Evolutionary conservation across 2,113 vertebrate genomes (phyloP), one percentile per base, ranked within the genome.

Genomic region (Catharus bicknelli): DNA sequence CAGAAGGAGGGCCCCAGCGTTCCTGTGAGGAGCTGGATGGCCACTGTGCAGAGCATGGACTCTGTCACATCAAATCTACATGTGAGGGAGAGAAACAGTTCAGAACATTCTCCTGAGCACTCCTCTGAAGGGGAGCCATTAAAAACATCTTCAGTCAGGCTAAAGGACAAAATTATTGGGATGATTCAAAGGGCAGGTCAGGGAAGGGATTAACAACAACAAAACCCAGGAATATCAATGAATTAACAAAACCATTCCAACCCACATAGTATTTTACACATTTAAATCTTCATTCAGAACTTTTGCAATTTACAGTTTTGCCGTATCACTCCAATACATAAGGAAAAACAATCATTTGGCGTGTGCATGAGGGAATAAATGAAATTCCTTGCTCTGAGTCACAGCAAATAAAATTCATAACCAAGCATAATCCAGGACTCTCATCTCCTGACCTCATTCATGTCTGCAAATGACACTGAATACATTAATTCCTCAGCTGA

Each of bases 1-100:
- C 98, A 98, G 97, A 98, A 92, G 74, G 86, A 92, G 83, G 98
- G 98, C 72, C 98, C 97, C 93, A 98, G 85, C 23, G 86, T 55
- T 92, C 94, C 97, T 58, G 98, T 97, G 92, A 98, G 96, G 89
- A 98, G 97, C 90, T 98, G 98, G 89, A 93, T 94, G 83, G 96
- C 80, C 86, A 97, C 66, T 74, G 98, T 97, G 97, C 97, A 93
- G 96, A 98, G 97, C 97, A 98, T 90, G 94, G 98, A 97, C 97
- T 98, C 98, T 95, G 98, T 98, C 93, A 97, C 96, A 97, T 98
- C 98, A 93, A 98, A 98, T 98, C 98, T 98, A 97, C 11, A 11
- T 27, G 82, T 34, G 78, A 96, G 95, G 91, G 95, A 97, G 92
- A 96, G 57, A 98, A 97, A 97, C 90, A 95, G 79, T 94, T 96